Evolutionary conservation across 2,797 vertebrate genomes (phyloP).

Genomic region (Gobio occitaniae): DNA sequence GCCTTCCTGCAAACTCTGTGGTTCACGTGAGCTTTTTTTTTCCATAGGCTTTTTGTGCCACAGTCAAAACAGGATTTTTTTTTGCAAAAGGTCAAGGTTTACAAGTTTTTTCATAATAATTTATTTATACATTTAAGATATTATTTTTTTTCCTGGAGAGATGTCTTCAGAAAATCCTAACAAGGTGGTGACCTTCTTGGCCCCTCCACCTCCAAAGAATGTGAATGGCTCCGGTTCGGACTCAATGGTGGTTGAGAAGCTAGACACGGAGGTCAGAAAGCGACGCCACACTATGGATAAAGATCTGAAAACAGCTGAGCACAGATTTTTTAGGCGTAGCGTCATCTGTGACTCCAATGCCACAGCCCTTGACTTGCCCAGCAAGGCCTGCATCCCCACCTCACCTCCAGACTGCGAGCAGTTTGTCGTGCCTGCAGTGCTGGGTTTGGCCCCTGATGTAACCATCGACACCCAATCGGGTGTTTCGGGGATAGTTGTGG

Average conservation of each 20-base stretch:
- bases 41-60: conserved; percentile 4
- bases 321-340: conserved; percentile 96
- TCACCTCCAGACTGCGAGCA: conserved; percentile 80
- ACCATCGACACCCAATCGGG: conserved; percentile 56
- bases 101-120: conserved; percentile 55
- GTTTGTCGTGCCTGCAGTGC: conserved; percentile 45
- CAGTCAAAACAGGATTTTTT: conserved; percentile 34
- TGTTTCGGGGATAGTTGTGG: conserved; percentile 49
- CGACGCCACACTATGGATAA: conserved; percentile 98
- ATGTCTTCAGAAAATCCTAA: conserved; percentile 78
- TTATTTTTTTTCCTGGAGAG: conserved; percentile 49
- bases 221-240: conserved; percentile 93
- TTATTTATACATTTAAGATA: conserved; percentile 60
- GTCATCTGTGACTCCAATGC: conserved; percentile 98
- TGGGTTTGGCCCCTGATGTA: conserved; percentile 51
- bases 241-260: conserved; percentile 84
- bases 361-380: conserved; percentile 93
- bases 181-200: conserved; percentile 74
- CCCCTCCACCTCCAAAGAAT: conserved; percentile 84
- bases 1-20: conserved; percentile 42
- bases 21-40: conserved; percentile 48
- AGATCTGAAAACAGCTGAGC: conserved; percentile 92
- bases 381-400: conserved; percentile 83
- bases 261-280: conserved; percentile 84
- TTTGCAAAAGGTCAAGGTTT: conserved; percentile 51